These are phyloP conservation scores for Euglossa dilemma DNA, from an alignment of 1,140 invertebrate species.

Conservation along the genomic window DNA sequence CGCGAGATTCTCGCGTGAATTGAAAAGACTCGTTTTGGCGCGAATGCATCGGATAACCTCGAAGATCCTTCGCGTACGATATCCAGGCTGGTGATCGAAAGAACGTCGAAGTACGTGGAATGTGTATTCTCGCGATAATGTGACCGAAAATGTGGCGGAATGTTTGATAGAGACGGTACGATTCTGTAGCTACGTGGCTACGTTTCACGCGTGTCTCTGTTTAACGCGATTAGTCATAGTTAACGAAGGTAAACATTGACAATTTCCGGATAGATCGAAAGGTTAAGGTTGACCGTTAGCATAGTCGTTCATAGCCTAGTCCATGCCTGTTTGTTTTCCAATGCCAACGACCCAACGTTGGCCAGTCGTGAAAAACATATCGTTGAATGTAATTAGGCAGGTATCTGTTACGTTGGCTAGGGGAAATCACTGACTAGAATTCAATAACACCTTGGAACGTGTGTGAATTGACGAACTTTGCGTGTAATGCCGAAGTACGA, in stretches of 20 bases:
- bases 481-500: constrained; percentile 13
- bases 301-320: neutral
- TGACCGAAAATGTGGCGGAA: neutral
- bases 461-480: constrained; percentile 39
- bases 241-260: neutral
- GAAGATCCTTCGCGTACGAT: neutral
- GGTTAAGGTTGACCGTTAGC: neutral
- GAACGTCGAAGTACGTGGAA: neutral
- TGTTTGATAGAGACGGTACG: neutral
- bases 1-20: neutral
- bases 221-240: neutral
- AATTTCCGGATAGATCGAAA: neutral
- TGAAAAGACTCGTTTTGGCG: constrained; percentile 13
- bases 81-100: neutral
- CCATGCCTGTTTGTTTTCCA: neutral
- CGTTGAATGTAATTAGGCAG: too few relatives aligned
- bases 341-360: neutral
- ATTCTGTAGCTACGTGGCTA: neutral
- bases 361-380: neutral
- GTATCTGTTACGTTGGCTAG: neutral
- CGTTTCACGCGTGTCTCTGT: neutral
- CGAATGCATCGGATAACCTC: neutral
- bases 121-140: neutral
- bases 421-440: constrained; percentile 11
- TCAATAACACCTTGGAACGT: neutral